phyloP scores from a whole-genome alignment of 2,113 vertebrate genomes.

The Rhipidura dahli region DNA sequence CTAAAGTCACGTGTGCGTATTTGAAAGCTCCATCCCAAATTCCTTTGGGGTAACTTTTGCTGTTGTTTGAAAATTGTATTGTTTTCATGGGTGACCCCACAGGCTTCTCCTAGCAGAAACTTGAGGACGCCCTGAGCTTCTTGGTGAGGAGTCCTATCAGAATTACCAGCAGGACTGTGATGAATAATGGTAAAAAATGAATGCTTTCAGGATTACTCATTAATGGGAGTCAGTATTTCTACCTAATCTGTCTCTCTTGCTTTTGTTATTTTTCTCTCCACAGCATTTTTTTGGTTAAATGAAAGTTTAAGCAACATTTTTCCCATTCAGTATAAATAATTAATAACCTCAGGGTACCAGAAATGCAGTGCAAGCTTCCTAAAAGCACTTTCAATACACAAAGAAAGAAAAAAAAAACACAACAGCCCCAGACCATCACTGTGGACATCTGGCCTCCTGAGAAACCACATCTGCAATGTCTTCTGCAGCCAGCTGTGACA shows the following conservation, averaged over 20 bases:
- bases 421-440: background rate
- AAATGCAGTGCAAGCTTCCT: background rate
- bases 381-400: background rate
- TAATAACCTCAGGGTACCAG: background rate
- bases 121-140: background rate
- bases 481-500: background rate
- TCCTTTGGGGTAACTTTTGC: background rate
- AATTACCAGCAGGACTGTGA: background rate
- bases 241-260: background rate
- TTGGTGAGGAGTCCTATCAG: background rate
- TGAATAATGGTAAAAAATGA: background rate
- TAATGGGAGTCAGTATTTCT: background rate
- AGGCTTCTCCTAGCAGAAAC: background rate
- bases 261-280: background rate
- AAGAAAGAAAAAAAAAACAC: background rate
- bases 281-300: background rate
- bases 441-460: background rate
- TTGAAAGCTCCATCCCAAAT: background rate
- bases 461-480: background rate
- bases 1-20: background rate
- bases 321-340: constrained; percentile 2
- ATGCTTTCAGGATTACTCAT: background rate
- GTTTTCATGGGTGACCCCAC: background rate
- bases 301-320: constrained; percentile 17
- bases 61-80: background rate